A percentile compares a stretch with the other conserved stretches of the same genome.
phyloP scores from a whole-genome alignment of 1,140 invertebrate genomes.

The Kradibia gibbosae region DNA sequence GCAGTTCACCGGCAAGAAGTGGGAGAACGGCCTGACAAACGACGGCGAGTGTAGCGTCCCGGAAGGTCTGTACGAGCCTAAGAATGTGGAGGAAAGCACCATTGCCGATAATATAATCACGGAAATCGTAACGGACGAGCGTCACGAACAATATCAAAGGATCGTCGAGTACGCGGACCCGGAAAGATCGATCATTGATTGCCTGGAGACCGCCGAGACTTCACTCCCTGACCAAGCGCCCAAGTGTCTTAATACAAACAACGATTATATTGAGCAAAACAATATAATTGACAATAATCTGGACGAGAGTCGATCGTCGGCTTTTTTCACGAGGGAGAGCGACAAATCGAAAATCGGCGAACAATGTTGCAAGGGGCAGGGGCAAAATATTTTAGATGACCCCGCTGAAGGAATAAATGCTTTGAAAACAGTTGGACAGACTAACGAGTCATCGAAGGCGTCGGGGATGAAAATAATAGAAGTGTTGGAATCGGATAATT shows the following conservation, averaged over 20 bases:
- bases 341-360: background rate
- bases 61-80: background rate
- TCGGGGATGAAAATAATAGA: conserved; percentile 10
- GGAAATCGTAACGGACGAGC: background rate
- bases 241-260: background rate
- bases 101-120: background rate
- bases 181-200: background rate
- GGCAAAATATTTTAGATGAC: background rate
- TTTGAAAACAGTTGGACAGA: background rate
- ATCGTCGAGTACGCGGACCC: background rate
- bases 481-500: background rate
- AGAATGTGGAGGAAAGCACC: background rate
- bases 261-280: background rate
- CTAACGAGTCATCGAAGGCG: background rate
- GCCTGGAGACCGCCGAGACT: background rate
- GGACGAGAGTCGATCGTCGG: background rate
- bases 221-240: background rate
- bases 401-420: background rate
- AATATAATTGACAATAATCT: background rate
- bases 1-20: too few relatives aligned
- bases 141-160: background rate
- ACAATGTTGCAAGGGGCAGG: background rate
- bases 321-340: background rate
- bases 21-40: too few relatives aligned
- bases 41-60: background rate